These are phyloP conservation scores for Mus musculus DNA, from an alignment of 2,113 vertebrate species.

Conservation along the genomic window GRCm39 chr5:63423501-63424000, in stretches of 20 bases:
- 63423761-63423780: slow-evolving; percentile 71
- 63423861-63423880: slow-evolving; percentile 6
- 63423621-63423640: slow-evolving; percentile 75
- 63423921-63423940: slow-evolving; percentile 44
- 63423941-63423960: slow-evolving; percentile 45
- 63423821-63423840: slow-evolving; percentile 48
- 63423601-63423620: slow-evolving; percentile 71
- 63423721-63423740: slow-evolving; percentile 65
- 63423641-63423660: slow-evolving; percentile 66
- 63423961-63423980: slow-evolving; percentile 46
- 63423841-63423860: slow-evolving; percentile 73
- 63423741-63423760: slow-evolving; percentile 64
- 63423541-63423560: slow-evolving; percentile 34
- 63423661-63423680: slow-evolving; percentile 58
- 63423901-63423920: slow-evolving; percentile 19
- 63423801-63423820: slow-evolving; percentile 67
- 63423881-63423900: slow-evolving; percentile 58
- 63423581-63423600: slow-evolving; percentile 31
- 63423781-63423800: slow-evolving; percentile 66
- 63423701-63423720: slow-evolving; percentile 68
- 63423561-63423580: slow-evolving; percentile 42
- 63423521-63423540: slow-evolving; percentile 35
- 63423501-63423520: background rate
- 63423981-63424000: slow-evolving; percentile 52
- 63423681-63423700: slow-evolving; percentile 72